Evolutionary conservation across 2,888 invertebrate genomes (phyloP).

Genomic region (Ophion obscuratus): DNA sequence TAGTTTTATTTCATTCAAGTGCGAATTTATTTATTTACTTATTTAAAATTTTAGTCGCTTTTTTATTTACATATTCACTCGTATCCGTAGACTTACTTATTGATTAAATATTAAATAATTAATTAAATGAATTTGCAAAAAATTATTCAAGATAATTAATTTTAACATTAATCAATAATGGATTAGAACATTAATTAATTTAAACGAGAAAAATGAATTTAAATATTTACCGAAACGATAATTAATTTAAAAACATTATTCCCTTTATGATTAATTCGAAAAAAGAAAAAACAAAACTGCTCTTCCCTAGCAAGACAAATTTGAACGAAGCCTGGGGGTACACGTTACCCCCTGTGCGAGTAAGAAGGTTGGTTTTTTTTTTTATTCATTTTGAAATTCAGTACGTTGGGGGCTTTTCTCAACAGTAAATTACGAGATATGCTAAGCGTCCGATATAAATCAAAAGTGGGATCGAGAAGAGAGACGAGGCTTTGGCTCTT

Average conservation of each 20-base stretch:
- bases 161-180: neutral
- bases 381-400: conserved; percentile 68
- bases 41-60: neutral
- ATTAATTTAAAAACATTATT: neutral
- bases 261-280: too few species aligned
- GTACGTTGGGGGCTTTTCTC: conserved; percentile 82
- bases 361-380: neutral
- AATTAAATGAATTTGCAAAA: neutral
- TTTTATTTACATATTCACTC: neutral
- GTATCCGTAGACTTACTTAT: too few species aligned
- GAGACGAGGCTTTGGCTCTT: conserved; percentile 38
- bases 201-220: too few species aligned
- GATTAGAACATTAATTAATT: too few species aligned
- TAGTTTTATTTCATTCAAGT: too few species aligned
- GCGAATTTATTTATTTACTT: neutral
- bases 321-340: neutral
- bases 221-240: too few species aligned
- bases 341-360: neutral
- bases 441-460: conserved; percentile 84
- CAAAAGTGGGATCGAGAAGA: conserved; percentile 78
- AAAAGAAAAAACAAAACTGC: neutral
- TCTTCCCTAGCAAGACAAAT: neutral
- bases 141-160: neutral
- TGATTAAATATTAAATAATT: too few species aligned
- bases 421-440: conserved; percentile 84